phyloP scores from a whole-genome alignment of 2,888 invertebrate genomes.

The Calameuta pallipes region DNA sequence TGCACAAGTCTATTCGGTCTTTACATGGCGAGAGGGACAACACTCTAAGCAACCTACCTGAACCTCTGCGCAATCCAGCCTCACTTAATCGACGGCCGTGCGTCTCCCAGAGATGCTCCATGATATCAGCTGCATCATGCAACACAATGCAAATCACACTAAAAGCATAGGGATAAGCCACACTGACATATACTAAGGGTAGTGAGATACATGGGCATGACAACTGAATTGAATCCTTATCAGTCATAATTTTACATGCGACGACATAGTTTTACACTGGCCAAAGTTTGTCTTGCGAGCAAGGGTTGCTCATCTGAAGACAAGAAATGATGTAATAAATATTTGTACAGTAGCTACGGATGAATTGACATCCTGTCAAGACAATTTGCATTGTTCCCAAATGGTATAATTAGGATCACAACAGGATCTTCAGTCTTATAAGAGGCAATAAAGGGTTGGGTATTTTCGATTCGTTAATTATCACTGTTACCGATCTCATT shows the following conservation, averaged over 20 bases:
- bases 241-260: slow-evolving; percentile 61
- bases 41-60: slow-evolving; percentile 71
- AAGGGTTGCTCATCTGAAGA: slow-evolving; percentile 6
- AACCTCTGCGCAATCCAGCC: slow-evolving; percentile 80
- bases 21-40: background rate
- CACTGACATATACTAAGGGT: slow-evolving; percentile 23
- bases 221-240: background rate
- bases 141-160: slow-evolving; percentile 47
- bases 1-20: background rate
- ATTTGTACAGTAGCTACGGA: background rate
- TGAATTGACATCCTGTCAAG: background rate
- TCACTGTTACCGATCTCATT: background rate
- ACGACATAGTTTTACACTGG: slow-evolving; percentile 52
- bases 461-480: background rate
- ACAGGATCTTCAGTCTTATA: background rate
- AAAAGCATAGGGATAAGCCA: slow-evolving; percentile 32
- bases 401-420: background rate
- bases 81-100: slow-evolving; percentile 80
- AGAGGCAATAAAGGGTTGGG: background rate
- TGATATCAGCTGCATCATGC: slow-evolving; percentile 68
- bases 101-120: slow-evolving; percentile 81
- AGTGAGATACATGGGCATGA: slow-evolving; percentile 14
- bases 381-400: background rate
- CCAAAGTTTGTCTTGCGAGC: slow-evolving; percentile 20
- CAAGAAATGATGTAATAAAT: slow-evolving; percentile 5